Base-by-base conservation (phyloP, 2,888 invertebrate species). In the Protonemura montana region DNA sequence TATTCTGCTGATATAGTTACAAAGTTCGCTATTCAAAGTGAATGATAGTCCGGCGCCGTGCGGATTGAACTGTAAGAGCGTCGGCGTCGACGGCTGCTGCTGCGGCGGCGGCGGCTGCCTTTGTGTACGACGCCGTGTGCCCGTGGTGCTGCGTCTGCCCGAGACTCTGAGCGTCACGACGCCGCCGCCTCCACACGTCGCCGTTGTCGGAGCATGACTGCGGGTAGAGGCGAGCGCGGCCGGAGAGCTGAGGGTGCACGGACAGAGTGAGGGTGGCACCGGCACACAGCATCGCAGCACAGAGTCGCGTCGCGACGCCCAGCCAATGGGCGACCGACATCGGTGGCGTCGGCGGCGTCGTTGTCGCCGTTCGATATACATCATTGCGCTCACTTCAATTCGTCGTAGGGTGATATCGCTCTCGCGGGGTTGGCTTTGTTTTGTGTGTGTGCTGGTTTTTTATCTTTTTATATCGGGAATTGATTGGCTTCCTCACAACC, bases 371-470 rank as follows among this genome's bases (percentile, higher is more conserved):
- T 59, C 59, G 59, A 59, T 59, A 59, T 59, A 10, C 59, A 59
- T 59, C 59, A 59, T 59, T 59, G 59, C 59, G 21, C 59, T 59
- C 59, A 59, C 59, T 59, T 59, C 59, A 59, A 59, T 59, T 59
- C 59, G 59, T 21, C 59, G 59, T 10, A 2, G 59, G 21, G 1
- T 21, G 59, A 59, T 59, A 59, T 59, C 59, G 59, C 59, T 21
- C 13, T 59, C 59, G 59, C 59, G 21, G 35, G 35, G 5, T 10
- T 35, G 35, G 35, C 10, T 35, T 35, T 3, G 35, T 35, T 35
- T 35, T 35, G 35, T 35, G 10, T 35, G 59, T 59, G 5, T 41
- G 41, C 41, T 41, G 5, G 41, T 41, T 41, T 41, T 7, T 41
- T 41, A n/a, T n/a, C 21, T 59, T 59, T 59, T 59, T 59, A 10